Evolutionary conservation across 1,140 invertebrate species (phyloP), one percentile per base, ranked within the genome.

Genomic region (Pseudachorutes palmiensis): DNA sequence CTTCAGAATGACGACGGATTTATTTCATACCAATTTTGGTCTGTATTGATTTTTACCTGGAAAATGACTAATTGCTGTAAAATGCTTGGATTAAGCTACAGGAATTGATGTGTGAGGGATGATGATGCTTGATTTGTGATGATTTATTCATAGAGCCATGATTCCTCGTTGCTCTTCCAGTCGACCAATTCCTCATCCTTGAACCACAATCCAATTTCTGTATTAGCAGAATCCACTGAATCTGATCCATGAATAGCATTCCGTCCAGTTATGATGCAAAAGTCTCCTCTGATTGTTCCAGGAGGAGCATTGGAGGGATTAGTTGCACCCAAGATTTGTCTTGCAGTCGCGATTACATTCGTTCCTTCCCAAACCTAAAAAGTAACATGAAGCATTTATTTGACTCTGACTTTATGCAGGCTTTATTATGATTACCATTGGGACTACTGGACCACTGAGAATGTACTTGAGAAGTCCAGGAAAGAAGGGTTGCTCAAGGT

Each of bases 181-280:
- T 86, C 82, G 64, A 90, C 82, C 12, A 95, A 79, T 81, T 98
- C 95, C 74, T 92, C 88, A 65, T 88, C 85, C 66, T 85, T 88
- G 79, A 99, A 99, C 97, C 97, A 99, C 41, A 98, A 81, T 57
- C 80, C 84, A 72, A 99, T 98, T 83, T 99, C 97, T 75, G 92
- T 94, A 3, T 96, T 88, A 22, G 96, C 97, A 22, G 91, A 92
- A 74, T 97, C 94, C n/a, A 98, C 93, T 55, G 90, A 85, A 79
- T 98, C 96, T n/a, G 94, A 97, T n/a, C 94, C 95, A 77, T 98
- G 94, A 70, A 92, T 87, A 67, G 97, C 93, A 79, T 98, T 98
- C 70, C 86, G 82, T 70, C 95, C 94, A 75, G 96, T 89, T 80
- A 97, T 88, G 75, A 98, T 88, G 79, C 91, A 94, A 75, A 88